Conservation (phyloP, 2,888 invertebrate species). For the Drosophila atripex region DNA sequence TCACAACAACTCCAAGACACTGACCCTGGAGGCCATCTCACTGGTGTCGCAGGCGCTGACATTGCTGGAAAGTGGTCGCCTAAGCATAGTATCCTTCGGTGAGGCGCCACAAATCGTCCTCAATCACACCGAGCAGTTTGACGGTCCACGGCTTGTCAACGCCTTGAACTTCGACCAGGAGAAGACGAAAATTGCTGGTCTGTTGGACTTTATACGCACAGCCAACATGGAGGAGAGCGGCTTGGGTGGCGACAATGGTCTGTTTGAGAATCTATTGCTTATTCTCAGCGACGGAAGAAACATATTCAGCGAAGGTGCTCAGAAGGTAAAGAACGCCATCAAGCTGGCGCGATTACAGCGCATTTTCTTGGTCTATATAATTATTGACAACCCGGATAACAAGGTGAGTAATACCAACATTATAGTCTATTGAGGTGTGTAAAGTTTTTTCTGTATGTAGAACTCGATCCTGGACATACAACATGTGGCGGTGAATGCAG, state of each 20-base stretch:
- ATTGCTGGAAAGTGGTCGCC: constrained; percentile 96
- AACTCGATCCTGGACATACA: constrained; percentile 96
- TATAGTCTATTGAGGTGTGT: fast-evolving
- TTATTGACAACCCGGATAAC: constrained; percentile 96
- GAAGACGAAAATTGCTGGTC: constrained; percentile 92
- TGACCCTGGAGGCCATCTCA: constrained; percentile 97
- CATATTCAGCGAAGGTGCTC: constrained; percentile 94
- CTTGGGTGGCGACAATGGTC: constrained; percentile 82
- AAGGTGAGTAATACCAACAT: constrained; percentile 86
- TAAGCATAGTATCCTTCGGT: constrained; percentile 96
- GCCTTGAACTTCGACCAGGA: constrained; percentile 94
- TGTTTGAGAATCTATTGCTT: constrained; percentile 88
- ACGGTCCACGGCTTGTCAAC: constrained; percentile 92
- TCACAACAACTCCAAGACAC: constrained; percentile 94
- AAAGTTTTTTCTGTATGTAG: constrained; percentile 83
- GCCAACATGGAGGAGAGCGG: constrained; percentile 85
- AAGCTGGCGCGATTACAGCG: constrained; percentile 91
- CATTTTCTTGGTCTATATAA: constrained; percentile 97
- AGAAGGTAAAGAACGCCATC: constrained; percentile 90
- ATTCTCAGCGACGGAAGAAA: constrained; percentile 98
- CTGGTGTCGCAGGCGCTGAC: constrained; percentile 95
- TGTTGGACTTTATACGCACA: constrained; percentile 91
- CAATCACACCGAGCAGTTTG: constrained; percentile 91
- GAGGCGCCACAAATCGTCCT: constrained; percentile 94
- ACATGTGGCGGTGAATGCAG: constrained; percentile 85